Evolutionary conservation across 1,140 invertebrate species (phyloP).

Genomic region (Heterodera carotae): DNA sequence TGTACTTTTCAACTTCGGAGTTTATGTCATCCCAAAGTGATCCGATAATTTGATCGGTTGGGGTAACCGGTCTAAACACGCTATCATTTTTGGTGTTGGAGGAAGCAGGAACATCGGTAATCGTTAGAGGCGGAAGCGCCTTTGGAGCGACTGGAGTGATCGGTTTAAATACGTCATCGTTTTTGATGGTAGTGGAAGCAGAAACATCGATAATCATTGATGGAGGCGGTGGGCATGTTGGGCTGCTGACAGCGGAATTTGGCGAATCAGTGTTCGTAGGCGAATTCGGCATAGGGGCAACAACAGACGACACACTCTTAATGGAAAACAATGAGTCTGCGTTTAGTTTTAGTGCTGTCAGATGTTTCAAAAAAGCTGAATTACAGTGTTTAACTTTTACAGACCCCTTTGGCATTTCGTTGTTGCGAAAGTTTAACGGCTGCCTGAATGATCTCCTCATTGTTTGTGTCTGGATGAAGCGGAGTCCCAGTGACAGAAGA

Average conservation of each 20-base stretch:
- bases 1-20: slow-evolving; percentile 38
- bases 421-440: slow-evolving; percentile 6
- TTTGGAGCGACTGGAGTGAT: background rate
- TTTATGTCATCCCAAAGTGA: slow-evolving; percentile 46
- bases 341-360: too few relatives aligned
- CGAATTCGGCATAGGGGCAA: slow-evolving; percentile 12
- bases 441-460: slow-evolving; percentile 21
- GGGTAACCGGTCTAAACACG: slow-evolving; percentile 33
- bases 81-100: slow-evolving; percentile 16
- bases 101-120: slow-evolving; percentile 5
- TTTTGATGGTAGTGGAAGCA: background rate
- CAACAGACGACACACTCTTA: background rate
- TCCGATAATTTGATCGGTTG: slow-evolving; percentile 34
- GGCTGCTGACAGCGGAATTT: background rate
- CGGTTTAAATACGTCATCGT: background rate
- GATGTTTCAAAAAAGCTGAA: too few relatives aligned
- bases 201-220: background rate
- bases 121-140: background rate
- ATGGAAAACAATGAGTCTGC: too few relatives aligned
- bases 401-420: slow-evolving; percentile 4
- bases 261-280: background rate
- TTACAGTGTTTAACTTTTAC: slow-evolving; percentile 14
- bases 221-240: background rate
- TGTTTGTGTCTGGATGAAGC: background rate
- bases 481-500: slow-evolving; percentile 28